phyloP scores from a whole-genome alignment of 2,888 invertebrate species.

The Drosophila birchii region DNA sequence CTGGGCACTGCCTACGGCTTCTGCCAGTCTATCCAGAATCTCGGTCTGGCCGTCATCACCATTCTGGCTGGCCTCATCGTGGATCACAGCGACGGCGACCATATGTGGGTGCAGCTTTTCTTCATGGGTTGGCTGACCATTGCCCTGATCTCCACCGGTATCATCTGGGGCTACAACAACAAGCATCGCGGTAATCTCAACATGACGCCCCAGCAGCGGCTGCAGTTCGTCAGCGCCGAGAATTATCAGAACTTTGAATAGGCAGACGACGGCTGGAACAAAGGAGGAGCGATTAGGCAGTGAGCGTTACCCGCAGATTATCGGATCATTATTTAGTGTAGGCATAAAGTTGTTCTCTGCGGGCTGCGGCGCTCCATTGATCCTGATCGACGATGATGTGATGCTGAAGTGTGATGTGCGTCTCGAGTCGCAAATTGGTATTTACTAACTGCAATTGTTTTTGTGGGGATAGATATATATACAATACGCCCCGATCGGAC shows the following conservation, averaged over 20 bases:
- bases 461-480: conserved; percentile 13
- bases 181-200: conserved; percentile 89
- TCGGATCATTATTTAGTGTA: conserved; percentile 38
- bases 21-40: conserved; percentile 97
- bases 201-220: conserved; percentile 88
- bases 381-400: conserved; percentile 38
- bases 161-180: conserved; percentile 90
- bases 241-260: conserved; percentile 72
- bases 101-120: conserved; percentile 95
- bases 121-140: conserved; percentile 93
- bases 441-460: conserved; percentile 67
- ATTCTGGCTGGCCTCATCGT: conserved; percentile 94
- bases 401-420: conserved; percentile 73
- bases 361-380: conserved; percentile 16
- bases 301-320: conserved; percentile 26
- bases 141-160: conserved; percentile 89
- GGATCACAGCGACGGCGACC: conserved; percentile 89
- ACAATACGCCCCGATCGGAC: conserved; percentile 34
- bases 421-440: conserved; percentile 64
- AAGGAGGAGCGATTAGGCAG: not conserved
- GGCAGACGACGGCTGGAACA: not conserved
- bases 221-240: conserved; percentile 43
- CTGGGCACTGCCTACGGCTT: conserved; percentile 98
- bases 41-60: conserved; percentile 95
- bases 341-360: conserved; percentile 39